A percentile compares a stretch with the other conserved stretches of the same genome.
Evolutionary conservation across 1,140 invertebrate species (phyloP).

Genomic region (Heterodera carotae): DNA sequence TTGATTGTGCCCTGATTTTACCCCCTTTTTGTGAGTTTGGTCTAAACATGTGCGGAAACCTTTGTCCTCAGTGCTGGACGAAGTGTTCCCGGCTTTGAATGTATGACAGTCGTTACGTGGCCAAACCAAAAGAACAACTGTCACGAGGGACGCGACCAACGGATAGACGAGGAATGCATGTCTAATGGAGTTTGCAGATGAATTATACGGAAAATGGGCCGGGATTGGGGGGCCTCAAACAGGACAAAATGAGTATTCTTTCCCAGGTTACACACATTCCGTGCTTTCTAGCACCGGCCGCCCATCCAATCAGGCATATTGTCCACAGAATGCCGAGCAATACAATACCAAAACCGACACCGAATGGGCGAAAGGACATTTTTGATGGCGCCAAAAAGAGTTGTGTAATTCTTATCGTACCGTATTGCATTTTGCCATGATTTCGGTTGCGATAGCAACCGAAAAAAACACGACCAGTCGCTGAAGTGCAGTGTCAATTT

Average conservation of each 20-base stretch:
- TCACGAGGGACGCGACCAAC: conserved; percentile 30
- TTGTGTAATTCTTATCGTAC: no score
- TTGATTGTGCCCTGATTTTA: no score
- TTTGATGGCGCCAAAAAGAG: no score
- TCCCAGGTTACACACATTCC: conserved; percentile 42
- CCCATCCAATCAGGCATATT: conserved; percentile 33
- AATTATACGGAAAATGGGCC: no score
- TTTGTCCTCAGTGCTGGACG: background rate
- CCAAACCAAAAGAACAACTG: conserved; percentile 38
- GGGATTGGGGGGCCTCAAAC: no score
- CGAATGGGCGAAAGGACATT: conserved; percentile 36
- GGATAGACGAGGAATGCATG: conserved; percentile 35
- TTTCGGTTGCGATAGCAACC: no score
- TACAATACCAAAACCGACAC: conserved; percentile 40
- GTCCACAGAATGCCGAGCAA: conserved; percentile 36
- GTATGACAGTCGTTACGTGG: conserved; percentile 27
- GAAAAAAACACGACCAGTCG: no score
- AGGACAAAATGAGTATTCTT: no score
- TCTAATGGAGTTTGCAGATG: background rate
- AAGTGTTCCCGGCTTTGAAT: background rate
- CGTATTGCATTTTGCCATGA: no score
- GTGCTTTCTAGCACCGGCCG: conserved; percentile 24
- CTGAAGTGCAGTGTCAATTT: no score
- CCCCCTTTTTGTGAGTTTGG: no score
- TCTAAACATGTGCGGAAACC: background rate